These are phyloP conservation scores for Disparrhopalites patrizii DNA, from an alignment of 2,888 invertebrate species.

Conservation along the genomic window DNA sequence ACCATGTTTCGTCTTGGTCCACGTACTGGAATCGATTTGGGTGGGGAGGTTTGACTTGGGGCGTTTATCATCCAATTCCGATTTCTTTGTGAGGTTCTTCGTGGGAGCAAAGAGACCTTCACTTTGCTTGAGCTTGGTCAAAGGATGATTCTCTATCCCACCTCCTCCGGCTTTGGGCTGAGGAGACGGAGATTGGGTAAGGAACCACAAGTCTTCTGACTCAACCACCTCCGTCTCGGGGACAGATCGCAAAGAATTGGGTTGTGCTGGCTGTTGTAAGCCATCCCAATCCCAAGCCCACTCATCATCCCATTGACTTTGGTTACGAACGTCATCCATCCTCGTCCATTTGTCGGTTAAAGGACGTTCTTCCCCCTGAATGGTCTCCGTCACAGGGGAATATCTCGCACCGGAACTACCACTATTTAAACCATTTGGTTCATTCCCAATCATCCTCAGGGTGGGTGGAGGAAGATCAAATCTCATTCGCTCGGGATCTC, in stretches of 20 bases:
- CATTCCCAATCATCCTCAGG: not conserved
- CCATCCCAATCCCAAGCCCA: conserved; percentile 48
- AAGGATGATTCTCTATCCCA: not conserved
- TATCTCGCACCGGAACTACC: not conserved
- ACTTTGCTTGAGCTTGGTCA: conserved; percentile 8
- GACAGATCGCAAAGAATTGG: conserved; percentile 15
- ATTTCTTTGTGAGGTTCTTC: no score
- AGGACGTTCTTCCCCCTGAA: conserved; percentile 38
- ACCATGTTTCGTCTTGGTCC: conserved; percentile 44
- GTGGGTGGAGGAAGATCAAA: no score
- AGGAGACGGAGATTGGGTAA: not conserved
- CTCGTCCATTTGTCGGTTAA: conserved; percentile 48
- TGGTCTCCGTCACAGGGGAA: not conserved
- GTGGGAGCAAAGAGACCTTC: conserved; percentile 22
- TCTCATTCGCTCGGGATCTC: not conserved
- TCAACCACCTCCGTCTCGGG: conserved; percentile 13
- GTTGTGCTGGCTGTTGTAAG: conserved; percentile 22
- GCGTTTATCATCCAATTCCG: no score
- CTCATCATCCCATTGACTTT: conserved; percentile 41
- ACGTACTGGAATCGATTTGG: conserved; percentile 46
- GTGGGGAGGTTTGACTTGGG: no score
- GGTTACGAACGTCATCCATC: conserved; percentile 44
- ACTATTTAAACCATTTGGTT: not conserved
- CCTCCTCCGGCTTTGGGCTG: not conserved
- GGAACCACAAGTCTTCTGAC: conserved; percentile 25